Conservation (phyloP, 2,888 invertebrate genomes). For the Sphecodes monilicornis region DNA sequence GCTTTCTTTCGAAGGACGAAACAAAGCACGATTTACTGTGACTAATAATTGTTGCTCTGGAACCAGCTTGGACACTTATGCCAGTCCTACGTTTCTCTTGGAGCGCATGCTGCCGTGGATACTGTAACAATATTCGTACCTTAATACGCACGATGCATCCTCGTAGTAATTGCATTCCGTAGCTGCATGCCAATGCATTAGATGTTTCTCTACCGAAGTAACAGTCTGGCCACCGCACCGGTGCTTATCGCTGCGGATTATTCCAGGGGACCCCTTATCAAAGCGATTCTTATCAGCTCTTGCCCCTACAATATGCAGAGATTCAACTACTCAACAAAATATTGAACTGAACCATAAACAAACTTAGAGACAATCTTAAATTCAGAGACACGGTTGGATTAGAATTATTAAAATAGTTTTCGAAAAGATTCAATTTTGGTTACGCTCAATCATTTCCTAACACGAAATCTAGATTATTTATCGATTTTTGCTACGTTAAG, state of each 20-base stretch:
- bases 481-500: too few relatives aligned
- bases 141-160: conserved; percentile 38
- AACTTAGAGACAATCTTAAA: not conserved
- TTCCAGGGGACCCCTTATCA: conserved; percentile 36
- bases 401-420: not conserved
- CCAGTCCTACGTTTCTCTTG: conserved; percentile 22
- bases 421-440: not conserved
- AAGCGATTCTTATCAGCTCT: conserved; percentile 4
- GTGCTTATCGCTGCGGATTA: conserved; percentile 11
- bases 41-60: conserved; percentile 20
- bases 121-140: conserved; percentile 40
- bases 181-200: conserved; percentile 53
- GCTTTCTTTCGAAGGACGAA: conserved; percentile 18
- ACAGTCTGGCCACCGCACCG: conserved; percentile 7
- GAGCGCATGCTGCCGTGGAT: conserved; percentile 34
- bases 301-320: not conserved
- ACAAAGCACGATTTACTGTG: conserved; percentile 15
- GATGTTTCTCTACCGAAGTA: conserved; percentile 35
- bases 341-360: not conserved
- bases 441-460: not conserved
- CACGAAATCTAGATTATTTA: too few relatives aligned
- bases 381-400: not conserved
- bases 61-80: conserved; percentile 42
- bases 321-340: not conserved
- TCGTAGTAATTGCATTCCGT: conserved; percentile 57